Percentiles rank a stretch among this genome's conserved stretches.
These are phyloP conservation scores for Magallana gigas DNA, from an alignment of 1,140 invertebrate species.

Conservation along the genomic window DNA sequence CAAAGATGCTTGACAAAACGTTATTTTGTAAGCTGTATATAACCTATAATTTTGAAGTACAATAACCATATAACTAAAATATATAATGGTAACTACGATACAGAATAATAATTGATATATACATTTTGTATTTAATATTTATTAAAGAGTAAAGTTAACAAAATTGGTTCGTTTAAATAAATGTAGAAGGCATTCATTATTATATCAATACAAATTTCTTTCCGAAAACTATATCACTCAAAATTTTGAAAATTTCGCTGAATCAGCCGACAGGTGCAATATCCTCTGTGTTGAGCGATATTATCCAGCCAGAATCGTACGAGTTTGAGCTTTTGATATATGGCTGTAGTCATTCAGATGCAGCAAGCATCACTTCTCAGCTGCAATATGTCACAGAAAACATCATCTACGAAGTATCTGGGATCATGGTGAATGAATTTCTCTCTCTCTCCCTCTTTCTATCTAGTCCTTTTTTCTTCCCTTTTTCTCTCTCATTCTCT, in stretches of 20 bases:
- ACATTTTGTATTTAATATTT: not conserved
- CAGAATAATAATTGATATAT: not conserved
- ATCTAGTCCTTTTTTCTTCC: too few species aligned
- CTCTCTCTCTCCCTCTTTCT: not conserved
- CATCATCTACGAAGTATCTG: slow-evolving; percentile 20
- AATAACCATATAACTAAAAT: too few species aligned
- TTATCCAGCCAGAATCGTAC: not conserved
- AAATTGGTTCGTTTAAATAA: not conserved
- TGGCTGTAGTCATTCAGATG: not conserved
- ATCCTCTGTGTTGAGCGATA: not conserved
- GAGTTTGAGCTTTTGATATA: not conserved
- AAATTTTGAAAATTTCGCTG: not conserved
- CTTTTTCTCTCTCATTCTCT: too few species aligned
- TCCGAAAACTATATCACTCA: not conserved
- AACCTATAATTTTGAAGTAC: too few species aligned
- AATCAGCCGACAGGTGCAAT: not conserved
- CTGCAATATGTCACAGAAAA: not conserved
- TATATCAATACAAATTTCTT: not conserved
- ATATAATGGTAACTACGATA: too few species aligned
- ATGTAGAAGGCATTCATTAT: not conserved
- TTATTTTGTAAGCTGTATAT: too few species aligned
- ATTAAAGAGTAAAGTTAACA: not conserved
- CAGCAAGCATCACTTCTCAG: not conserved
- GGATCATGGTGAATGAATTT: not conserved
- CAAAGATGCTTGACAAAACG: too few species aligned